Percentiles rank a stretch among this genome's conserved stretches.
Evolutionary conservation across 2,797 vertebrate species (phyloP).

Genomic region (Danio jaintianensis): DNA sequence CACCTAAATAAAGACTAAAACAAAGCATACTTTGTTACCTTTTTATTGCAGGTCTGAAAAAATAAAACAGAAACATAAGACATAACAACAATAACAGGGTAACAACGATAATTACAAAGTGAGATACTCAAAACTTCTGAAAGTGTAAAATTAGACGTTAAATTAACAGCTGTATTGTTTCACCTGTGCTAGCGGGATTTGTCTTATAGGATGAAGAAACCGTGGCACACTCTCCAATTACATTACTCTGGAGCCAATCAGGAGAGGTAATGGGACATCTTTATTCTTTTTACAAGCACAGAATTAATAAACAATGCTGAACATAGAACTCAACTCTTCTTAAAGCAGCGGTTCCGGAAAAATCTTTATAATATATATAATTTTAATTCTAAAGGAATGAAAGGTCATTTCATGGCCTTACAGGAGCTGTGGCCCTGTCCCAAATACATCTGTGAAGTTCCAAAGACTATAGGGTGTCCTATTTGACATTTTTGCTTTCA

Average conservation of each 20-base stretch:
- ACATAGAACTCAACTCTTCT: slow-evolving; percentile 7
- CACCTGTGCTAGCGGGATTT: slow-evolving; percentile 51
- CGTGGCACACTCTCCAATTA: slow-evolving; percentile 59
- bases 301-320: slow-evolving; percentile 16
- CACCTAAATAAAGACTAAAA: slow-evolving; percentile 12
- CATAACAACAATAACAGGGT: slow-evolving; percentile 78
- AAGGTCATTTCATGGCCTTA: slow-evolving; percentile 39
- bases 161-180: slow-evolving; percentile 72
- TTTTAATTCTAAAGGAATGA: slow-evolving; percentile 30
- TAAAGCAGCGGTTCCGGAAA: slow-evolving; percentile 15
- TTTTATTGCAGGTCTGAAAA: slow-evolving; percentile 84
- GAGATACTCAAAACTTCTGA: slow-evolving; percentile 61
- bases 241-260: slow-evolving; percentile 60
- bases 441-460: slow-evolving; percentile 2
- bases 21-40: background rate
- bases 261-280: slow-evolving; percentile 72
- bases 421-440: slow-evolving; percentile 41
- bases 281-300: slow-evolving; percentile 4
- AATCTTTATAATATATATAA: slow-evolving; percentile 2
- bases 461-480: background rate
- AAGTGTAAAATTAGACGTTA: slow-evolving; percentile 75
- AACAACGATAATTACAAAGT: slow-evolving; percentile 74
- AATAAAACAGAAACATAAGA: slow-evolving; percentile 69
- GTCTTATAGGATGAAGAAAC: slow-evolving; percentile 42
- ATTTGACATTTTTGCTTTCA: background rate